Base-by-base conservation (phyloP, 2,797 vertebrate genomes). In the Acestrorhynchus altus region DNA sequence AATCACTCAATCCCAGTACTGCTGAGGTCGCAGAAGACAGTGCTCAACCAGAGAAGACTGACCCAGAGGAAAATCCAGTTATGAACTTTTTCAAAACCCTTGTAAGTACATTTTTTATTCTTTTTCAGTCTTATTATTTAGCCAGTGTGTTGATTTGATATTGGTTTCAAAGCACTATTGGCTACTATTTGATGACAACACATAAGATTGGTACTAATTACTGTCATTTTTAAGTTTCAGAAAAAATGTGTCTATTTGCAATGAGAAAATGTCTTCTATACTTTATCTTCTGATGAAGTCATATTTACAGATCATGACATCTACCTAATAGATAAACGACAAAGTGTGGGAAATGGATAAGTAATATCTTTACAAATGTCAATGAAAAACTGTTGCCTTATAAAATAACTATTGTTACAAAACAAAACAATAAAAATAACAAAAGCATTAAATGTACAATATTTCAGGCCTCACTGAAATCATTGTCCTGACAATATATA, bases 71-170 rank as follows among this genome's bases (percentile, higher is more conserved):
- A 61, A 92, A 91, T 79, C 76, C 95, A 93, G 89, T 98, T 95
- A 99, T 99, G 98, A 99, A 97, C 91, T 99, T 99, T 95, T 97
- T 98, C 89, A 99, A 95, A 94, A 95, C 95, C 0, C 88, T 99
- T 89, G 98, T 99, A 92, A 98, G 97, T 89, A n/a, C 0, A 22
- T 47, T 49, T n/a, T 35, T 60, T 46, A 67, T 73, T 56, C 3
- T 44, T 44, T 13, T 15, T 22, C 10, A 9, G 4, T n/a, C 26
- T 13, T 44, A 18, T 13, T 22, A 39, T 1, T 11, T 0, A 46
- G 13, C 5, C 7, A 4, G 31, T 35, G 18, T n/a, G 18, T 39
- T 5, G 18, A 16, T 20, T 16, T 11, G 31, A 35, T 35, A 35
- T 6, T 35, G 31, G 6, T 35, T 2, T 2, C 31, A 35, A 35